A percentile compares a stretch with the other conserved stretches of the same genome.
These are phyloP conservation scores for Apamea monoglypha DNA, from an alignment of 2,888 invertebrate species.

Conservation along the genomic window DNA sequence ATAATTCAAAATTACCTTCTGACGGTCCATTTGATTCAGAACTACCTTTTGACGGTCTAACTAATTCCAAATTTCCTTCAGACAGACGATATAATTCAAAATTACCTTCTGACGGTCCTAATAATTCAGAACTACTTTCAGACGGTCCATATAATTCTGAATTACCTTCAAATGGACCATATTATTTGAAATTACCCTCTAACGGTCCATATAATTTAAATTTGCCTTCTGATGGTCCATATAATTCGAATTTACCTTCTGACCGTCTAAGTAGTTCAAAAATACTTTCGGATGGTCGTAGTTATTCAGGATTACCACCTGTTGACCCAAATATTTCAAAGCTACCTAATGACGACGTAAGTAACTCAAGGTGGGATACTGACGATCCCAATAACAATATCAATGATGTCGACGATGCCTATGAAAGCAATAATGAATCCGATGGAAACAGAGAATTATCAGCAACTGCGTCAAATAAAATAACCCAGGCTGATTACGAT, in stretches of 20 bases:
- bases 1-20: not conserved
- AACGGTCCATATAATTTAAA: not conserved
- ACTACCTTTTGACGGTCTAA: not conserved
- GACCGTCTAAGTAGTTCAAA: not conserved
- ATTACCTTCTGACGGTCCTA: not conserved
- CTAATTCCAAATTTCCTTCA: not conserved
- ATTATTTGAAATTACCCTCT: not conserved
- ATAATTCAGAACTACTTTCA: not conserved
- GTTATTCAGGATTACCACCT: slow-evolving; percentile 1
- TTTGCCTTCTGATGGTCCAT: not conserved
- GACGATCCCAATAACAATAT: not conserved
- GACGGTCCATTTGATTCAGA: not conserved
- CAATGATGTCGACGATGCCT: not conserved
- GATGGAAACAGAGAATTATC: not conserved
- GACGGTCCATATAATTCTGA: not conserved
- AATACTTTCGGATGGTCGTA: not conserved
- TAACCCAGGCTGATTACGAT: slow-evolving; percentile 38
- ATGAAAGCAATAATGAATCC: not conserved
- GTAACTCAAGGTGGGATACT: not conserved
- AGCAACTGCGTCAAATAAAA: not conserved
- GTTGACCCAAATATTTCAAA: not conserved
- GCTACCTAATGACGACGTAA: not conserved
- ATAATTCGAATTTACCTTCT: slow-evolving; percentile 5
- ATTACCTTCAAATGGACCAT: not conserved
- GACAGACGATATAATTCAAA: not conserved